Evolutionary conservation across 2,888 invertebrate species (phyloP).

Genomic region (Coelinius sp.): DNA sequence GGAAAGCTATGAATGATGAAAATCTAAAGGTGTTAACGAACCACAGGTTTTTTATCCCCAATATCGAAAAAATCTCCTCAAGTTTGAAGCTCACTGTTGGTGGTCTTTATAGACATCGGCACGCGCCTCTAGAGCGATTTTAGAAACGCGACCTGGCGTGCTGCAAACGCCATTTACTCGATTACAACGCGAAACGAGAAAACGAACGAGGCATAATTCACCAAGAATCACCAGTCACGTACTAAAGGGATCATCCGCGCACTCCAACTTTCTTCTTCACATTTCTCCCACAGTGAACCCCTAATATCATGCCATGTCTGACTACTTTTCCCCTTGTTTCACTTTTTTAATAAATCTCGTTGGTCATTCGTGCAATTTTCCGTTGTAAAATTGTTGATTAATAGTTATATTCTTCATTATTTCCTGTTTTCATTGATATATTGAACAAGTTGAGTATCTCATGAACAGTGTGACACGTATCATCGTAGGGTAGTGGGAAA

Average conservation of each 20-base stretch:
- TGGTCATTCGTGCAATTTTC: too few relatives aligned
- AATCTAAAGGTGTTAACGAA: background rate
- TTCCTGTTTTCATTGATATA: too few relatives aligned
- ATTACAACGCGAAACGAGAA: slow-evolving; percentile 57
- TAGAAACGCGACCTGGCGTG: slow-evolving; percentile 61
- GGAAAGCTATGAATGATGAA: background rate
- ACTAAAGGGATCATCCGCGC: slow-evolving; percentile 48
- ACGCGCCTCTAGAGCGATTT: slow-evolving; percentile 55
- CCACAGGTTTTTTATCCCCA: background rate
- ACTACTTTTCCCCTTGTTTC: background rate
- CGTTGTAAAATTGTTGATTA: too few relatives aligned
- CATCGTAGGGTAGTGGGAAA: background rate
- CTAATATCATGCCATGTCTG: too few relatives aligned
- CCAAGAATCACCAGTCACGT: slow-evolving; percentile 60
- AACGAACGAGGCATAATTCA: slow-evolving; percentile 61
- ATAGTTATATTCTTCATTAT: too few relatives aligned
- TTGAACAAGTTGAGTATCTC: too few relatives aligned
- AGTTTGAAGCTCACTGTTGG: slow-evolving; percentile 18
- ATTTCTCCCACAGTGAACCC: slow-evolving; percentile 12
- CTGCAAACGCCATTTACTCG: slow-evolving; percentile 53
- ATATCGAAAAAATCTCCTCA: background rate
- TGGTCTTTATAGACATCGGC: background rate
- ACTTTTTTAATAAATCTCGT: background rate
- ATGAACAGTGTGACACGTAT: background rate
- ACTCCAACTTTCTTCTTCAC: slow-evolving; percentile 14